Percentiles rank a stretch among this genome's conserved stretches.
These are phyloP conservation scores for Microcebus ravelobensis DNA, from an alignment of 2,113 vertebrate genomes.

Conservation along the genomic window DNA sequence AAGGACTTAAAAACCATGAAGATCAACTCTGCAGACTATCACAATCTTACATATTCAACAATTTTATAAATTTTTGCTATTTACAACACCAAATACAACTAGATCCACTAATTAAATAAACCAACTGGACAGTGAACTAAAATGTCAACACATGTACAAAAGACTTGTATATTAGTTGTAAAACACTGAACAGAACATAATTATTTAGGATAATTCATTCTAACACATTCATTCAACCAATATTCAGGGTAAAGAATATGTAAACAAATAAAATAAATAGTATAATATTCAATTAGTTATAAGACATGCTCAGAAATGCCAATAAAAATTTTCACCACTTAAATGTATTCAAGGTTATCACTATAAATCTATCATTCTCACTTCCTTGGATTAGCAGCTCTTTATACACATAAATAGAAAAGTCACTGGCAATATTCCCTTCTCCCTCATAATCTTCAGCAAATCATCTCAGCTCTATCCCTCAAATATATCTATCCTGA, in stretches of 20 bases:
- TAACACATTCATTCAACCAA: not conserved
- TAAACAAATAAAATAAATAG: not conserved
- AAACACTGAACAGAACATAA: not conserved
- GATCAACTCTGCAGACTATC: not conserved
- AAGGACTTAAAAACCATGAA: slow-evolving; percentile 28
- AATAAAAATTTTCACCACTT: not conserved
- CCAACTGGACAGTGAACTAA: not conserved
- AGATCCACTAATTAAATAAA: not conserved
- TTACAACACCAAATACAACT: not conserved
- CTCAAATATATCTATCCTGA: not conserved
- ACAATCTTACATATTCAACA: not conserved
- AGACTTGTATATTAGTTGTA: not conserved
- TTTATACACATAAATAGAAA: not conserved
- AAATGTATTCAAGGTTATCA: not conserved
- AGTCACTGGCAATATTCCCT: not conserved
- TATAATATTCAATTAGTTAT: not conserved
- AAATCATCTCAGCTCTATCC: not conserved
- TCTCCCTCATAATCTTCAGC: not conserved
- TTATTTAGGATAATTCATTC: not conserved
- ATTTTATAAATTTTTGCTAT: not conserved
- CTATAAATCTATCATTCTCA: not conserved
- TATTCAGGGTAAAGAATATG: not conserved
- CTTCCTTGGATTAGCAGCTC: not conserved
- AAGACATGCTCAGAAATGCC: not conserved
- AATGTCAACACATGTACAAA: not conserved